phyloP scores from a whole-genome alignment of 1,140 invertebrate genomes.

The Zophobas morio region DNA sequence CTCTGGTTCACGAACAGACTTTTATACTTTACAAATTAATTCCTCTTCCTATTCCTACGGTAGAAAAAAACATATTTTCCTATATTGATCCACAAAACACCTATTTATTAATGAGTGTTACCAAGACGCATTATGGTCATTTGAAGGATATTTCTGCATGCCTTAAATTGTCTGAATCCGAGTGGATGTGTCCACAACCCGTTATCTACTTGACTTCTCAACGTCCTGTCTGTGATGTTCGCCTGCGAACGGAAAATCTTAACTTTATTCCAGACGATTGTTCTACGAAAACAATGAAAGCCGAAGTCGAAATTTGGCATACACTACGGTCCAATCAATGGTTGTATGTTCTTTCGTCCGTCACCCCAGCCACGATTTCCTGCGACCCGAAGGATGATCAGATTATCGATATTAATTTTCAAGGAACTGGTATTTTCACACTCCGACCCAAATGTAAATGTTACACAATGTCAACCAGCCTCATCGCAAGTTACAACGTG shows the following conservation, averaged over 20 bases:
- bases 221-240: neutral
- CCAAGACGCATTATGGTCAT: neutral
- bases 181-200: neutral
- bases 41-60: neutral
- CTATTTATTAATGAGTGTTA: neutral
- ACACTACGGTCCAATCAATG: neutral
- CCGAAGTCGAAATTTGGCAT: neutral
- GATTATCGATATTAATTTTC: neutral
- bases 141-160: neutral
- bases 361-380: neutral
- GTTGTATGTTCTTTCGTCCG: neutral
- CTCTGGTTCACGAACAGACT: too few species aligned
- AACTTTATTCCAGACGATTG: neutral
- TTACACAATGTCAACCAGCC: neutral
- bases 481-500: neutral
- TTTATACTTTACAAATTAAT: too few species aligned
- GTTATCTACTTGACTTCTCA: neutral
- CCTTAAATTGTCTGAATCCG: neutral
- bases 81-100: neutral
- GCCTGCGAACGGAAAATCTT: neutral
- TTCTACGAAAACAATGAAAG: neutral
- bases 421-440: neutral
- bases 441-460: neutral
- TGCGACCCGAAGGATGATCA: neutral
- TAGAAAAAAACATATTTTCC: neutral